A percentile compares a stretch with the other conserved stretches of the same genome.
These are phyloP conservation scores for Spodoptera litura DNA, from an alignment of 1,140 invertebrate species.

Conservation along the genomic window DNA sequence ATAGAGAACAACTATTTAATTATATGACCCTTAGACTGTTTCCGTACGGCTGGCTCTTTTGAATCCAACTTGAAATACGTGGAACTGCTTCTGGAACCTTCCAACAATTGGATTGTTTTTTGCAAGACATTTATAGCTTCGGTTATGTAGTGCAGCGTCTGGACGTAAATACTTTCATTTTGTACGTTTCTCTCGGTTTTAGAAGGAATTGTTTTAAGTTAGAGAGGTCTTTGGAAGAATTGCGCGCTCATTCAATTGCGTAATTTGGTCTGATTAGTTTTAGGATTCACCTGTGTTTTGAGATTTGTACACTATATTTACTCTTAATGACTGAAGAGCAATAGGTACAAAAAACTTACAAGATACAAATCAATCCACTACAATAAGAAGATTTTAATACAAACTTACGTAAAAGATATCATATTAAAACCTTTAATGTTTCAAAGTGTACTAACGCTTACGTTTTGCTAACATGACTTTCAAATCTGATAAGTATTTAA, in stretches of 20 bases:
- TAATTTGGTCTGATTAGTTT: not conserved
- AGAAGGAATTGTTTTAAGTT: not conserved
- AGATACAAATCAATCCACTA: too few relatives aligned
- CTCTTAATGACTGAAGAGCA: too few relatives aligned
- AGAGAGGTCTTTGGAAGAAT: not conserved
- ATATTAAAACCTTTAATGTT: too few relatives aligned
- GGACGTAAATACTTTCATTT: slow-evolving; percentile 47
- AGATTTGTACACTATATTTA: too few relatives aligned
- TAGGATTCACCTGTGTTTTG: not conserved
- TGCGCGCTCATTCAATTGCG: not conserved
- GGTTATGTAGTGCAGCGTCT: slow-evolving; percentile 36
- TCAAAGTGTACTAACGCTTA: too few relatives aligned
- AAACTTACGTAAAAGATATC: too few relatives aligned
- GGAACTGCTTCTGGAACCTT: slow-evolving; percentile 25
- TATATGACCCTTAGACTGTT: slow-evolving; percentile 49
- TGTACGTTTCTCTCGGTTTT: slow-evolving; percentile 10
- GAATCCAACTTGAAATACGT: slow-evolving; percentile 52
- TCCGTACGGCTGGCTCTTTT: slow-evolving; percentile 51
- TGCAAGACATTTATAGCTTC: slow-evolving; percentile 43
- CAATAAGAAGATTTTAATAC: too few relatives aligned
- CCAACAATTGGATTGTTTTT: slow-evolving; percentile 51
- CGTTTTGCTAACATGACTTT: too few relatives aligned
- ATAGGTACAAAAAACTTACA: too few relatives aligned
- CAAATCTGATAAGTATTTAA: too few relatives aligned
- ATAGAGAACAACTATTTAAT: slow-evolving; percentile 55